Evolutionary conservation across 2,888 invertebrate species (phyloP), one percentile per base, ranked within the genome.

Genomic region (Parnassius orleans): DNA sequence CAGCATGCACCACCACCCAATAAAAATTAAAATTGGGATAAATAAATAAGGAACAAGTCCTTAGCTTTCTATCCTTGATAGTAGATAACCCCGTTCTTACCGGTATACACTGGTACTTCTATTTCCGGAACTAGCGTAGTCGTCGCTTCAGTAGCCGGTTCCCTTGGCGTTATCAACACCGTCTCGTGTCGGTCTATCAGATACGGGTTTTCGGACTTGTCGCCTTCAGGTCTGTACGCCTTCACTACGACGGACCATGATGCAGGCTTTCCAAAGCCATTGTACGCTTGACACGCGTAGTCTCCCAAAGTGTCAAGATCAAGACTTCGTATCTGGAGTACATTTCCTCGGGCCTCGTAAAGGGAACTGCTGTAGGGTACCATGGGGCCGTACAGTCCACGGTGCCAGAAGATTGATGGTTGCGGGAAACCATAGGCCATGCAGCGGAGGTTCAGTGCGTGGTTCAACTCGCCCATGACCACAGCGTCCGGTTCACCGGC

Each of bases 241-340:
- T 94, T 94, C 12, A 98, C 92, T 0, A 93, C 93, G 9, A 96
- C 93, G 12, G 94, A 93, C 94, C 96, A 95, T 54, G 96, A 95
- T 0, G 95, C 95, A 7, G 98, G 94, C 70, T 94, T 94, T 11
- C 95, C 95, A 10, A 93, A 80, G 2, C 96, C 97, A 78, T 98
- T 98, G 84, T 95, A 98, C 5, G 97, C 98, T 76, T 96, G 95
- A 78, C 98, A 98, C 9, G 95, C 95, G 87, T 98, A 98, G 57
- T 95, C 93, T 5, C 98, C 98, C 59, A 97, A 93, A 74, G 95
- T 95, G 9, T 94, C 93, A 19, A 95, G 75, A 46, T 93, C 92
- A 12, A 98, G 94, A 1, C 93, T 89, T 59, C 94, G 92, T 75
- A 98, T 96, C 65, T 94, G 92, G 53, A 98, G 91, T 1, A 95